These are phyloP conservation scores for Heterocephalus glaber DNA, from an alignment of 2,113 vertebrate species.

Conservation along the genomic window DNA sequence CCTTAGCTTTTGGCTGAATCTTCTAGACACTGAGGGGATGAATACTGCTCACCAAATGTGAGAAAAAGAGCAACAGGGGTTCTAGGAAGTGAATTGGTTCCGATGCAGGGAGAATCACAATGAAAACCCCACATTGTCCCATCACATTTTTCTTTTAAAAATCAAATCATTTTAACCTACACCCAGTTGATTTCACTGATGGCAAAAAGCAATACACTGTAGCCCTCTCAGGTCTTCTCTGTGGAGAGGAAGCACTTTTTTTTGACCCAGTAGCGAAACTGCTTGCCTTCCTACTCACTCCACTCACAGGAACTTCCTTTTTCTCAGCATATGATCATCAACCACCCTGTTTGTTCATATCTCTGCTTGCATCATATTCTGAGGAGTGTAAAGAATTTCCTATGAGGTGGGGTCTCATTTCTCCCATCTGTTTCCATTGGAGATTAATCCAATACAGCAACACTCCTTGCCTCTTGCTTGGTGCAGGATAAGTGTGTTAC, in stretches of 20 bases:
- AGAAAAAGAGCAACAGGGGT: not conserved
- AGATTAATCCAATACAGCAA: not conserved
- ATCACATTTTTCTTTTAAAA: not conserved
- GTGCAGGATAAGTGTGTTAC: accelerated
- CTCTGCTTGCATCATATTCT: not conserved
- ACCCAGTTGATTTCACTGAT: not conserved
- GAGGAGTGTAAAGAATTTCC: not conserved
- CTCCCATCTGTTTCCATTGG: not conserved
- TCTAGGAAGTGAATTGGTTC: not conserved
- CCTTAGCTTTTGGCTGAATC: conserved; percentile 21
- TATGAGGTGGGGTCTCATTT: not conserved
- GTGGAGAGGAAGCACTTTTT: not conserved
- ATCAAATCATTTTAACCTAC: not conserved
- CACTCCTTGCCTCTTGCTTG: not conserved
- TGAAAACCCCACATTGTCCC: not conserved
- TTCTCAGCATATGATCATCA: not conserved
- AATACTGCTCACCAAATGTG: conserved; percentile 8
- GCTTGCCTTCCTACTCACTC: not conserved
- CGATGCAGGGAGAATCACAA: not conserved
- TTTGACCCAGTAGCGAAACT: not conserved
- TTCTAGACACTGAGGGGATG: not conserved
- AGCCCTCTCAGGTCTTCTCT: not conserved
- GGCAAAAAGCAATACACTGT: not conserved
- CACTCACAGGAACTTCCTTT: not conserved
- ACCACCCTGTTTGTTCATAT: not conserved